A percentile compares a stretch with the other conserved stretches of the same genome.
phyloP scores from a whole-genome alignment of 2,113 vertebrate species.

The Emydocephalus ijimae region DNA sequence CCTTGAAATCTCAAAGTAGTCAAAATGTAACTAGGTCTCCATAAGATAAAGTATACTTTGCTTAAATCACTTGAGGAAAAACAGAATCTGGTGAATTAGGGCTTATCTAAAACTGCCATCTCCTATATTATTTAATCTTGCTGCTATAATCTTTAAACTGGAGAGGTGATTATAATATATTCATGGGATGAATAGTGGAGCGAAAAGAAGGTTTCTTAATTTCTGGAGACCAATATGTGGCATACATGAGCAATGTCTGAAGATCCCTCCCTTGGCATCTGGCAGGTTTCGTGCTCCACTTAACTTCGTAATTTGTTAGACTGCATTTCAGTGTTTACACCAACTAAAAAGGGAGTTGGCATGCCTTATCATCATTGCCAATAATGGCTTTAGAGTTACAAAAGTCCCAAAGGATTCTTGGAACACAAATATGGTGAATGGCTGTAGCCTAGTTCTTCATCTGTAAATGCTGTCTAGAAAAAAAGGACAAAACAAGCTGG shows the following conservation, averaged over 20 bases:
- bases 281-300: not conserved
- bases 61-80: not conserved
- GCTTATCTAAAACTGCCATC: not conserved
- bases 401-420: not conserved
- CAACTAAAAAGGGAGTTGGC: not conserved
- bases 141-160: not conserved
- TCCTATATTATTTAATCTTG: not conserved
- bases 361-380: not conserved
- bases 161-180: not conserved
- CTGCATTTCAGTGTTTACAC: not conserved
- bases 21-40: not conserved
- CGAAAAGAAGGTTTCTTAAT: not conserved
- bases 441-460: not conserved
- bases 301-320: not conserved
- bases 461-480: not conserved
- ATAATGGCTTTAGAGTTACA: not conserved
- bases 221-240: not conserved
- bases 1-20: not conserved
- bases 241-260: not conserved
- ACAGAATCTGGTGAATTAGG: not conserved
- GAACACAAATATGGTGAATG: not conserved
- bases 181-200: not conserved
- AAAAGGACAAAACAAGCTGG: not conserved
- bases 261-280: not conserved
- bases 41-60: not conserved